Evolutionary conservation across 2,797 vertebrate genomes (phyloP).

Genomic region (Cheirogaleus major): DNA sequence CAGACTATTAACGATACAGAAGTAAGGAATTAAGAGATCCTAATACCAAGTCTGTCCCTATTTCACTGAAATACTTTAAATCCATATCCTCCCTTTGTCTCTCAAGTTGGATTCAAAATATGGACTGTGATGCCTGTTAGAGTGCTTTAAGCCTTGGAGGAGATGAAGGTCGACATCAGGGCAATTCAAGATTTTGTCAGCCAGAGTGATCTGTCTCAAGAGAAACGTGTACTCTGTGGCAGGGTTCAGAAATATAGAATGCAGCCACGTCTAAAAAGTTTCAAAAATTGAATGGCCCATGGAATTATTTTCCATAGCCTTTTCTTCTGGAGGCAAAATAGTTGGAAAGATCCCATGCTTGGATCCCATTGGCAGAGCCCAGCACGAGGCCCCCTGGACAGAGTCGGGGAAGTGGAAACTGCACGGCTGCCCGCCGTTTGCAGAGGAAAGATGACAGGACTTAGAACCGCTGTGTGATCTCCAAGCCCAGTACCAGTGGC

Average conservation of each 20-base stretch:
- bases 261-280: background rate
- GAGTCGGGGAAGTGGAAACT: background rate
- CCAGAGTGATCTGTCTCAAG: background rate
- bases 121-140: rapidly evolving
- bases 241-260: background rate
- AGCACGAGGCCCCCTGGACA: background rate
- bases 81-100: background rate
- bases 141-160: background rate
- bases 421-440: background rate
- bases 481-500: background rate
- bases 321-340: slow-evolving; percentile 26
- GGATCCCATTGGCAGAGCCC: background rate
- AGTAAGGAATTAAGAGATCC: background rate
- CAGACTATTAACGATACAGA: background rate
- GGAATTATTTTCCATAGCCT: slow-evolving; percentile 30
- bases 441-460: background rate
- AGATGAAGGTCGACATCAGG: background rate
- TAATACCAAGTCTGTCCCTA: background rate
- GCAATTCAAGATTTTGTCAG: background rate
- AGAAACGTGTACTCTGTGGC: background rate
- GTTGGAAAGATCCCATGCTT: slow-evolving; percentile 3
- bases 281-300: background rate
- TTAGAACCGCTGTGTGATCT: background rate
- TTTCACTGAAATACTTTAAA: background rate
- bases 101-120: background rate